A percentile compares a stretch with the other conserved stretches of the same genome.
Conservation (phyloP, 2,113 vertebrate genomes). For the Rostratula benghalensis region DNA sequence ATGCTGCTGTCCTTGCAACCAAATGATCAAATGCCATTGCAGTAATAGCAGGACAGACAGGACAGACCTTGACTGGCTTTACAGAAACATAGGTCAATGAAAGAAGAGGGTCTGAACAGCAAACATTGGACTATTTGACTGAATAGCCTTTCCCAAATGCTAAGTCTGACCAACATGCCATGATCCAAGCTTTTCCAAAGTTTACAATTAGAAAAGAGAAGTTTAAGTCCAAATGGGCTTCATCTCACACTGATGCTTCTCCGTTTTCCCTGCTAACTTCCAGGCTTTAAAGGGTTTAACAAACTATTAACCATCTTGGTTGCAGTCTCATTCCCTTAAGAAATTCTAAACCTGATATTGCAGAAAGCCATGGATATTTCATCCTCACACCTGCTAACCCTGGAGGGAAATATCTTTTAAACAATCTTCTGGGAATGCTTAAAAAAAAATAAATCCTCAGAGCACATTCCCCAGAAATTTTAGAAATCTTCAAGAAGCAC, state of each 20-base stretch:
- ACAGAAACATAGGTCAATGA: not conserved
- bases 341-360: constrained; percentile 60
- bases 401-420: constrained; percentile 65
- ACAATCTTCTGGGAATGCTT: constrained; percentile 58
- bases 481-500: constrained; percentile 46
- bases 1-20: not conserved
- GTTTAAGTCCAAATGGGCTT: not conserved
- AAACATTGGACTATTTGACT: not conserved
- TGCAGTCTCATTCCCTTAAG: constrained; percentile 21
- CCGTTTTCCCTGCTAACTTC: not conserved
- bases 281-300: constrained; percentile 44
- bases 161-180: accelerated
- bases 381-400: constrained; percentile 67
- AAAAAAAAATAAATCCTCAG: constrained; percentile 19
- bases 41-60: not conserved
- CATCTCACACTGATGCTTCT: not conserved
- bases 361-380: constrained; percentile 61
- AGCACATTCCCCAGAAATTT: constrained; percentile 54
- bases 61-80: accelerated
- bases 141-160: not conserved
- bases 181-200: not conserved
- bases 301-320: constrained; percentile 16
- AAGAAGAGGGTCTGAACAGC: not conserved
- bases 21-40: accelerated
- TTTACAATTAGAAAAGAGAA: not conserved